Evolutionary conservation across 2,113 vertebrate genomes (phyloP), one percentile per base, ranked within the genome.

Genomic region (Anolis carolinensis): DNA sequence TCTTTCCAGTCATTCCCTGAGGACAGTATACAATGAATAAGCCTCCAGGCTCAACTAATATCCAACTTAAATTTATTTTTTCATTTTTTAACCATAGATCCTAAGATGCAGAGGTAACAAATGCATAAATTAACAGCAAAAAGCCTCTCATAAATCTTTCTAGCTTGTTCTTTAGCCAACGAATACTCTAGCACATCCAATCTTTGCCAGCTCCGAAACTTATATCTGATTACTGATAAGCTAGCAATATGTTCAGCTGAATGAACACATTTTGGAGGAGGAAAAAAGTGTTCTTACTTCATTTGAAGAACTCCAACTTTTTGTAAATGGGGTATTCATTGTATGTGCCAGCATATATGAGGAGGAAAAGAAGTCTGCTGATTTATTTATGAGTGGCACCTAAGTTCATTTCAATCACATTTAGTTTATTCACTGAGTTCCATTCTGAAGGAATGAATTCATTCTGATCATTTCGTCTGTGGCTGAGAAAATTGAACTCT

Each of bases 401-500:
- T 79, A 95, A 95, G 91, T 96, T 96, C 89, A 96, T 95, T 96
- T 96, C 94, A 95, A 95, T 96, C 95, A 95, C 93, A 93, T 94
- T 95, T 91, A 93, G 90, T 96, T 96, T 96, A 95, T 94, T 95
- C 94, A 95, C 94, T 94, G 90, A 88, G 82, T 93, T 96, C 95
- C 92, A 90, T 94, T 95, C 94, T 95, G 81, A 94, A 95, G 94
- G 95, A 96, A 95, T 93, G 94, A 94, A 96, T 96, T 96, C 94
- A 96, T 95, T 96, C 95, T 95, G 93, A 96, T 95, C 92, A 93
- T 96, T 97, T 95, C 93, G 92, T 96, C 94, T 94, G 89, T 90
- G 89, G 92, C 91, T 95, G 93, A 94, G 95, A 94, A 96, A 97
- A 96, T 94, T 96, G 95, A 96, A 96, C 95, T 96, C 93, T 94